Evolutionary conservation across 2,797 vertebrate genomes (phyloP), one percentile per base, ranked within the genome.

Genomic region (Ambastaia sidthimunki): DNA sequence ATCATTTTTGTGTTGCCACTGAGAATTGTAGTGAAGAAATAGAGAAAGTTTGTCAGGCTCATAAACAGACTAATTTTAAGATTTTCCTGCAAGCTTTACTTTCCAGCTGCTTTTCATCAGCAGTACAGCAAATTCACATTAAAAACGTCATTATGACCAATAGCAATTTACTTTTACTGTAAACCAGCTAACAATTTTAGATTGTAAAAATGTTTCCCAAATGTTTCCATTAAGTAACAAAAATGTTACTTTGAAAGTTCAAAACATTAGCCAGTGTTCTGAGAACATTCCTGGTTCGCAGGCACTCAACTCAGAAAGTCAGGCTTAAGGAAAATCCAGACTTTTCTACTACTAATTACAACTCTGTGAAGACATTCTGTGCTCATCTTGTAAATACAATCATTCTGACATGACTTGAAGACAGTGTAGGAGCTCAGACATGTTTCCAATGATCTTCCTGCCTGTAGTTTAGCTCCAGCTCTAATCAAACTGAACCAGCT

Each of bases 401-500:
- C 69, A 66, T 63, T 65, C 4, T 47, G 47, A 71, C 16, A 1
- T 28, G 48, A 60, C 69, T 62, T 63, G 25, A 63, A 60, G 57
- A 70, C 34, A 65, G 60, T 16, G 55, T 44, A 1, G 28, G 15
- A 71, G 48, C 77, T 79, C 69, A 47, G 70, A 28, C 60, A 16
- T 31, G 16, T 72, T 79, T 72, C 16, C 18, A 18, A 28, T 18
- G 15, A 18, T 63, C 60, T 18, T 31, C 3, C 3, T 3, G 13
- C 59, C 68, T 7, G 34, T 60, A 47, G 69, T 55, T 79, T 71
- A 78, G 47, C 57, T 71, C 31, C 54, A 63, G 15, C 59, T 52
- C 69, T 71, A 72, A 79, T 72, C 69, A 79, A 79, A 79, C 59
- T 72, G 48, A 79, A 72, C 31, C 48, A 25, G 47, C 69, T 79